Evolutionary conservation across 2,888 invertebrate genomes (phyloP).

Genomic region (Stegana nigrithorax): DNA sequence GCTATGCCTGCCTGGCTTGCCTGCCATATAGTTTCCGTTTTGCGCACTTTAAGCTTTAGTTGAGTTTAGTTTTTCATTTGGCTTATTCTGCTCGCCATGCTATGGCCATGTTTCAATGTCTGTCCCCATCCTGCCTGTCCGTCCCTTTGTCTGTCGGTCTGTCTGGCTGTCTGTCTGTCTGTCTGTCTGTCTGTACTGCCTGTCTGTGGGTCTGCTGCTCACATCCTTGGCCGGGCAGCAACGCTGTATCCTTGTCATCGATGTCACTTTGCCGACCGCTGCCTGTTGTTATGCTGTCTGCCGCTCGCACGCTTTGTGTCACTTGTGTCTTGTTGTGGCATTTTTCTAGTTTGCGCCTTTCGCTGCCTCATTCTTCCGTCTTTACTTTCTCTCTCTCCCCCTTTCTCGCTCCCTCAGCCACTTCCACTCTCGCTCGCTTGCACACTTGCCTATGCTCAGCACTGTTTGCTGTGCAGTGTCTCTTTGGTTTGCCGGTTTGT

Average conservation of each 20-base stretch:
- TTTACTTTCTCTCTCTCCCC: background rate
- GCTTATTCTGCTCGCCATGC: conserved; percentile 6
- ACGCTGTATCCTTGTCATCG: conserved; percentile 15
- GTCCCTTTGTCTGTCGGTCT: background rate
- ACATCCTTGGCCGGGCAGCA: background rate
- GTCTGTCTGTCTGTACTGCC: background rate
- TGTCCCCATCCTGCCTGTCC: background rate
- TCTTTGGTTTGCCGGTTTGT: too few relatives aligned
- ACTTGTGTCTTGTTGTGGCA: conserved; percentile 20
- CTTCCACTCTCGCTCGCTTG: background rate
- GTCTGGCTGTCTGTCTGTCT: background rate
- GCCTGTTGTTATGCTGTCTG: conserved; percentile 1
- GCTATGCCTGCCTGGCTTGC: background rate
- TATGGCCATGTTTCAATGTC: conserved; percentile 1
- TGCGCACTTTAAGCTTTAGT: conserved; percentile 19
- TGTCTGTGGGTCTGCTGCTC: background rate
- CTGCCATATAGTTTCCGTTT: conserved; percentile 15
- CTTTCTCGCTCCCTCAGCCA: background rate
- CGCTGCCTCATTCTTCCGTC: background rate
- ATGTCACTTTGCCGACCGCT: conserved; percentile 18
- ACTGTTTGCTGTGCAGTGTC: background rate
- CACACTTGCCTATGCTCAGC: too few relatives aligned
- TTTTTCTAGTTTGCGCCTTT: conserved; percentile 21
- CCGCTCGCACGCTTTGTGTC: conserved; percentile 7
- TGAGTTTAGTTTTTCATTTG: conserved; percentile 4